phyloP scores from a whole-genome alignment of 2,888 invertebrate species.

The Eristalinus sepulchralis region DNA sequence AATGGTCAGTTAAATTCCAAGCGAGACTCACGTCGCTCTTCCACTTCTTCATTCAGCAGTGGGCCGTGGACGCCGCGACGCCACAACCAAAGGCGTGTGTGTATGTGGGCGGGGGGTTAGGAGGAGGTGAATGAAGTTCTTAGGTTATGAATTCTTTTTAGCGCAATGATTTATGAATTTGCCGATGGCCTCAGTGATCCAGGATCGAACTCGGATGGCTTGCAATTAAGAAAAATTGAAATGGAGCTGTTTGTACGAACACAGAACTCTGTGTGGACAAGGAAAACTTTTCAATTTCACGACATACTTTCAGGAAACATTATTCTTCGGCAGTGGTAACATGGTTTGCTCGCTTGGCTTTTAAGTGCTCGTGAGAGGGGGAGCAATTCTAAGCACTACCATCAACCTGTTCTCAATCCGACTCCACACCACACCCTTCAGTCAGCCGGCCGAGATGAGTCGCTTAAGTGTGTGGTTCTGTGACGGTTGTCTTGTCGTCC shows the following conservation, averaged over 20 bases:
- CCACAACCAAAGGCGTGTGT: too few species aligned
- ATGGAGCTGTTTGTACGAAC: not conserved
- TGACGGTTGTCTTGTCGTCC: not conserved
- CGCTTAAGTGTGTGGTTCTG: slow-evolving; percentile 6
- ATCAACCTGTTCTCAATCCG: slow-evolving; percentile 21
- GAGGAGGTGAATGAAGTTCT: not conserved
- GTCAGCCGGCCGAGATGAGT: not conserved
- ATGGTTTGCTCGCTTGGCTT: not conserved
- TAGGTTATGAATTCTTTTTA: slow-evolving; percentile 39
- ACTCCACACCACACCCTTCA: not conserved
- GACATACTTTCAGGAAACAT: slow-evolving; percentile 7
- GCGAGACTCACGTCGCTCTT: not conserved
- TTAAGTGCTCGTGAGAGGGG: not conserved
- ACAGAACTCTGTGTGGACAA: not conserved
- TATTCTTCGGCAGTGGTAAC: not conserved
- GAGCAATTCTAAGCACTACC: not conserved
- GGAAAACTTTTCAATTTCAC: slow-evolving; percentile 29
- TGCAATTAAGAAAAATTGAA: slow-evolving; percentile 13
- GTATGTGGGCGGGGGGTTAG: not conserved
- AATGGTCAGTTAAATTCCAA: slow-evolving; percentile 48
- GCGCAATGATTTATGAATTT: slow-evolving; percentile 60
- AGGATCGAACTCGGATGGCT: slow-evolving; percentile 43
- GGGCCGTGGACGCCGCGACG: not conserved
- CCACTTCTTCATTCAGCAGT: not conserved
- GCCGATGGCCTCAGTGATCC: slow-evolving; percentile 56